A percentile compares a stretch with the other conserved stretches of the same genome.
phyloP scores from a whole-genome alignment of 1,140 invertebrate genomes.

The Drosophila punjabiensis region DNA sequence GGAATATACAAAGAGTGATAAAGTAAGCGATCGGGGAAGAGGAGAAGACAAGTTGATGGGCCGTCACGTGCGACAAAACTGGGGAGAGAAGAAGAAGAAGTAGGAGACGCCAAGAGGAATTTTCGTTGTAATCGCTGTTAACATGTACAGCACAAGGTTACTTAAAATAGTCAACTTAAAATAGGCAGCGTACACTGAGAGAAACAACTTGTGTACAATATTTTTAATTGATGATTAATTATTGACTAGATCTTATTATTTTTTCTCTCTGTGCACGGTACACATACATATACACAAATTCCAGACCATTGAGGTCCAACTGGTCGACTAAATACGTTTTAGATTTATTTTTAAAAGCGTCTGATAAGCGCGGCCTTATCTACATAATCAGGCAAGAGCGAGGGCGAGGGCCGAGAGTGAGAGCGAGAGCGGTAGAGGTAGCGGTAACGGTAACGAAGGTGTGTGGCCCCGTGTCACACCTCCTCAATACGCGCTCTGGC shows the following conservation, averaged over 20 bases:
- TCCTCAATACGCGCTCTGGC: constrained; percentile 10
- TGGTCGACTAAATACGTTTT: constrained; percentile 71
- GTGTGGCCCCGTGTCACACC: constrained; percentile 30
- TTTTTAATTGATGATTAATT: constrained; percentile 4
- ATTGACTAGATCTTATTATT: constrained; percentile 3
- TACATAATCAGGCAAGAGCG: constrained; percentile 59
- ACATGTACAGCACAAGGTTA: constrained; percentile 54
- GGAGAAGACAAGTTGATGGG: constrained; percentile 49
- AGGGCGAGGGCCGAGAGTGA: not conserved
- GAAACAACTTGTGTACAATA: constrained; percentile 2
- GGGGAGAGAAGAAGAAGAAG: constrained; percentile 6
- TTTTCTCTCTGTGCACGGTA: constrained; percentile 6
- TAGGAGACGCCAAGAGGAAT: constrained; percentile 16
- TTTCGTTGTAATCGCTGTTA: constrained; percentile 56
- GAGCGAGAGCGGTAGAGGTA: not conserved
- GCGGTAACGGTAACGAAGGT: constrained; percentile 1
- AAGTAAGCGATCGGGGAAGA: constrained; percentile 3
- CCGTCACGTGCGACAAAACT: constrained; percentile 44
- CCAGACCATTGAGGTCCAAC: constrained; percentile 27
- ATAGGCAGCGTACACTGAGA: constrained; percentile 9
- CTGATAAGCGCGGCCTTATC: constrained; percentile 75
- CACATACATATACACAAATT: constrained; percentile 4
- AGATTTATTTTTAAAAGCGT: constrained; percentile 78
- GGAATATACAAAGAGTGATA: constrained; percentile 15
- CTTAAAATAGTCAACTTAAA: constrained; percentile 51